Evolutionary conservation across 2,113 vertebrate genomes (phyloP).

Genomic region (Baryphthengus martii): DNA sequence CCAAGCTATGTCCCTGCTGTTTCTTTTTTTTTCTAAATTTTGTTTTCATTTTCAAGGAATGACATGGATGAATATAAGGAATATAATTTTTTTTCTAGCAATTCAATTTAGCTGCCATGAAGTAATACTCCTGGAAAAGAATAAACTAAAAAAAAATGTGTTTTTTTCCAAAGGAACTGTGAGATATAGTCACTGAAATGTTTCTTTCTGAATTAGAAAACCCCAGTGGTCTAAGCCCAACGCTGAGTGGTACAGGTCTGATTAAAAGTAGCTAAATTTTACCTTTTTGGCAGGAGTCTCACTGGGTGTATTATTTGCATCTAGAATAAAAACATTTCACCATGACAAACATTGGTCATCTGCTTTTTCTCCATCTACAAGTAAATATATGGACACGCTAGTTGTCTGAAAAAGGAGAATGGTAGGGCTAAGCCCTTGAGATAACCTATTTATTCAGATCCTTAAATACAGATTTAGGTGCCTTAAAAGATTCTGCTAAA

Average conservation of each 20-base stretch:
- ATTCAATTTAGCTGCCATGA: neutral
- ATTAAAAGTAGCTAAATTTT: neutral
- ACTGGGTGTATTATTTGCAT: too few relatives aligned
- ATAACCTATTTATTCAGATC: neutral
- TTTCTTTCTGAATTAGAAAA: neutral
- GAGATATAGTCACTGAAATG: neutral
- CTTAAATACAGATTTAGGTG: neutral
- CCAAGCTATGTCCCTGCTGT: accelerated
- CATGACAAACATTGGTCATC: neutral
- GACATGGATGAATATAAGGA: neutral
- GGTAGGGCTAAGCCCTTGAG: neutral
- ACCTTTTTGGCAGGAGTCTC: too few relatives aligned
- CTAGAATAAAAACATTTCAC: neutral
- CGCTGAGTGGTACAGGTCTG: neutral
- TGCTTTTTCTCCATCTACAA: neutral
- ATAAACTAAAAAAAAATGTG: neutral
- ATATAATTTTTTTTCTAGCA: neutral
- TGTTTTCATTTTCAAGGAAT: neutral
- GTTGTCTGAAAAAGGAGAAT: neutral
- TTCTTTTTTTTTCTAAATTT: neutral
- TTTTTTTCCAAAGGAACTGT: neutral
- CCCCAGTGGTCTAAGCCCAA: neutral
- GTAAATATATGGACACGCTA: neutral
- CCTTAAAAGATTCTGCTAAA: neutral
- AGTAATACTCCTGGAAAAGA: neutral